These are phyloP conservation scores for Alligator mississippiensis DNA, from an alignment of 2,113 vertebrate genomes.

Conservation along the genomic window DNA sequence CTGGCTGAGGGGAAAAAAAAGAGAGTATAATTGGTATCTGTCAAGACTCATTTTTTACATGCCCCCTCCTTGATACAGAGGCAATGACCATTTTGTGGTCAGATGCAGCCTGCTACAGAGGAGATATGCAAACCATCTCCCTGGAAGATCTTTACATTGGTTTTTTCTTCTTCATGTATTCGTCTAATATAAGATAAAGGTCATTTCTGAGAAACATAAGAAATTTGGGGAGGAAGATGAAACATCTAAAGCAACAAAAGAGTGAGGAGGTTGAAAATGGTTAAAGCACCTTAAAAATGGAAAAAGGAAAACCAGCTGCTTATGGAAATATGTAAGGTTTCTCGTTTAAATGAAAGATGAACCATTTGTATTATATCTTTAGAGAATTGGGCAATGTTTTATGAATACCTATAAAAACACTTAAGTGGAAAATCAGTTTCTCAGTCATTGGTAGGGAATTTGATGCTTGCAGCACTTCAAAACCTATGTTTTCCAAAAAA, in stretches of 20 bases:
- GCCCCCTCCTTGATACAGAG: not conserved
- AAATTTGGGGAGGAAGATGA: constrained; percentile 26
- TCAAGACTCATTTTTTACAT: constrained; percentile 21
- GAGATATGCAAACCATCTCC: constrained; percentile 16
- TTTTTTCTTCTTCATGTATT: constrained; percentile 23
- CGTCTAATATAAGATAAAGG: constrained; percentile 37
- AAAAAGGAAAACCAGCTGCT: not conserved
- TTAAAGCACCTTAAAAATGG: not conserved
- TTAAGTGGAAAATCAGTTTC: not conserved
- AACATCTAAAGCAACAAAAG: not conserved
- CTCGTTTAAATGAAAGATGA: not conserved
- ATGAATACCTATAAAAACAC: not conserved
- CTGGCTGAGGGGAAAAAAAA: not conserved
- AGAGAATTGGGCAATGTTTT: not conserved
- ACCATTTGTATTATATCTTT: not conserved
- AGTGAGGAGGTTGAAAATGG: not conserved
- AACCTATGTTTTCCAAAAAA: not conserved
- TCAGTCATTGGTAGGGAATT: not conserved
- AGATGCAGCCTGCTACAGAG: constrained; percentile 43
- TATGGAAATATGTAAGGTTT: not conserved
- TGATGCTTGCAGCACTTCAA: not conserved
- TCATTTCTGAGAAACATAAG: constrained; percentile 26
- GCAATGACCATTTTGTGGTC: constrained; percentile 40
- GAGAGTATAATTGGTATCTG: not conserved
- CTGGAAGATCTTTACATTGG: constrained; percentile 32